Evolutionary conservation across 2,797 vertebrate genomes (phyloP).

Genomic region (Coilia nasus): DNA sequence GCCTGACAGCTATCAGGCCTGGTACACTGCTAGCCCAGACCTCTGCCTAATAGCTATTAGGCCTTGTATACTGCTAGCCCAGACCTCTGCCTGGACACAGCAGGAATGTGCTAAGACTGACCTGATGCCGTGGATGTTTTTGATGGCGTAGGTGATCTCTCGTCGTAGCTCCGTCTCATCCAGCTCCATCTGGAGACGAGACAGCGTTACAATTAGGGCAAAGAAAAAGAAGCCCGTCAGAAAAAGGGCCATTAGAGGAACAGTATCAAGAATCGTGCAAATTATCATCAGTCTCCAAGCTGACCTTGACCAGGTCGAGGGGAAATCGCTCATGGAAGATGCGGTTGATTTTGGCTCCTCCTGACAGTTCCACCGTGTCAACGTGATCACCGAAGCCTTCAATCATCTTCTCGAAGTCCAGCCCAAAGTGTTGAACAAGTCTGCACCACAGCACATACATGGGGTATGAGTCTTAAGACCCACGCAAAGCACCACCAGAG

Average conservation of each 20-base stretch:
- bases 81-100: neutral
- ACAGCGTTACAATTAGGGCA: neutral
- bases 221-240: neutral
- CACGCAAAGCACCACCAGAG: too few relatives aligned
- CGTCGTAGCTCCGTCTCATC: constrained; percentile 86
- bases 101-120: neutral
- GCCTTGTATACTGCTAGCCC: neutral
- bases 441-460: constrained; percentile 54
- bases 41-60: too few relatives aligned
- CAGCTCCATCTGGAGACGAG: constrained; percentile 81
- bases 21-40: neutral
- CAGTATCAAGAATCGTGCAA: neutral
- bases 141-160: constrained; percentile 94
- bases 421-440: constrained; percentile 86
- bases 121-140: constrained; percentile 74
- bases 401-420: constrained; percentile 91
- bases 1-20: neutral
- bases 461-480: too few relatives aligned
- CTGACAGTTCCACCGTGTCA: constrained; percentile 86
- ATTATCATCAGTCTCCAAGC: neutral
- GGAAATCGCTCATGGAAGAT: constrained; percentile 94
- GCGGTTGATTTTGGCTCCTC: constrained; percentile 91
- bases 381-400: constrained; percentile 90
- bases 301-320: constrained; percentile 76
- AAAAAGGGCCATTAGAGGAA: neutral